Base-by-base conservation (phyloP, 37 sponge, comb jelly and placozoan genomes). In the Hexactinellida sp. region DNA sequence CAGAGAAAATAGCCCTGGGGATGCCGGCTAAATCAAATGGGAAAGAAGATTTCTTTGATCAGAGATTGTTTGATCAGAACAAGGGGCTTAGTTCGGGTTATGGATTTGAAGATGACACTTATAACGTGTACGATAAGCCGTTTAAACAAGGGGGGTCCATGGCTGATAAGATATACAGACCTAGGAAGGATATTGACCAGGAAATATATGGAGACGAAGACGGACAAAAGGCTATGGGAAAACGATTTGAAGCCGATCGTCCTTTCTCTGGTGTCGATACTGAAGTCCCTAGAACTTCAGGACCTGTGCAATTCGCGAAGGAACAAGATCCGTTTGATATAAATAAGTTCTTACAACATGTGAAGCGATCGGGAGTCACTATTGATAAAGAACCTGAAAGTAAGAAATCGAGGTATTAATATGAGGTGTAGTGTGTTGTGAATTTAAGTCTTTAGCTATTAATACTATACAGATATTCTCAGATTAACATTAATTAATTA, bases 51-150 rank as follows among this genome's bases (percentile, higher is more conserved):
- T 82, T 94, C 85, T 98, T 92, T 89, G 99, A 98, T 83, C 99
- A 98, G 86, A 55, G 99, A 55, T 91, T 98, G 25, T 98, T 98
- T 89, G 92, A 95, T 55, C 90, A 91, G 83, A 84, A 91, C 51
- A 89, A 93, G 94, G 96, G 96, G 3, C 82, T 96, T 37, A 90
- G 85, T 39, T 96, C 96, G 5, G 96, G 96, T 21, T 92, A 89
- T 55, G 39, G 47, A 82, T 92, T 90, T 0, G 90, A 89, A 1
- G 99, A 98, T 89, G 99, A 98, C 36, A 38, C 84, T 32, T 98
- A 98, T 89, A 98, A 93, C 90, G 99, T 98, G 39, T 98, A 98
- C 63, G 96, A 95, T 63, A 91, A 98, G 88, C 99, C 99, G 5
- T 98, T 96, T 94, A 47, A 94, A 38, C 89, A 92, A 38, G 94